A percentile compares a stretch with the other conserved stretches of the same genome.
These are phyloP conservation scores for Drosophila parthenogenetica DNA, from an alignment of 2,888 invertebrate genomes.

Conservation along the genomic window DNA sequence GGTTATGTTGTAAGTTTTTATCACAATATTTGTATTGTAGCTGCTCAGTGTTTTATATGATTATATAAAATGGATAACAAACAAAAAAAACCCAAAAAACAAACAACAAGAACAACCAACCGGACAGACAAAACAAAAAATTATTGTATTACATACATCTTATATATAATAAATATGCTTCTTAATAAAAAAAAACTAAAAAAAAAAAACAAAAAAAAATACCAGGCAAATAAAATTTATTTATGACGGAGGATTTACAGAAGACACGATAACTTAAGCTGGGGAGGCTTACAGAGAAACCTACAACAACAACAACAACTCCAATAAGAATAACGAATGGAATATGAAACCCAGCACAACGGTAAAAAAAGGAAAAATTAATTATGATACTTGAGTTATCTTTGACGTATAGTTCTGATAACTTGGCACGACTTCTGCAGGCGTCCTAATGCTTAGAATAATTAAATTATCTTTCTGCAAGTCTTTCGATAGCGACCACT, in stretches of 20 bases:
- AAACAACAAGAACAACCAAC: conserved; percentile 50
- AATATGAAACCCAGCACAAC: conserved; percentile 14
- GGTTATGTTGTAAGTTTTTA: conserved; percentile 84
- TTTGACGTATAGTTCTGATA: conserved; percentile 73
- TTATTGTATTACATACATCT: conserved; percentile 82
- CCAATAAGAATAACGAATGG: background rate
- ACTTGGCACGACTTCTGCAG: conserved; percentile 37
- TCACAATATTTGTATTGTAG: conserved; percentile 84
- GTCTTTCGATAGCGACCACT: conserved; percentile 47
- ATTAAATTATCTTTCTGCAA: conserved; percentile 62
- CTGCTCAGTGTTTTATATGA: conserved; percentile 84
- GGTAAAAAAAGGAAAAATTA: conserved; percentile 61
- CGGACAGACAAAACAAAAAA: conserved; percentile 77
- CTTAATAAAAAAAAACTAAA: conserved; percentile 74
- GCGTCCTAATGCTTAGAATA: conserved; percentile 56
- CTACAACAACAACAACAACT: conserved; percentile 2
- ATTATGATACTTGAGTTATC: conserved; percentile 77
- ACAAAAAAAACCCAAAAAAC: conserved; percentile 32
- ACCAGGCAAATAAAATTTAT: conserved; percentile 56
- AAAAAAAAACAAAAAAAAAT: conserved; percentile 40
- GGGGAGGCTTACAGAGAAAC: conserved; percentile 44
- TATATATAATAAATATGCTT: conserved; percentile 83
- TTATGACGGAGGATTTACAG: conserved; percentile 64
- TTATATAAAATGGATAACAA: conserved; percentile 77
- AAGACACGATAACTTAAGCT: conserved; percentile 52